Evolutionary conservation across 2,797 vertebrate genomes (phyloP), one percentile per base, ranked within the genome.

Genomic region (Enteromius mattozi): DNA sequence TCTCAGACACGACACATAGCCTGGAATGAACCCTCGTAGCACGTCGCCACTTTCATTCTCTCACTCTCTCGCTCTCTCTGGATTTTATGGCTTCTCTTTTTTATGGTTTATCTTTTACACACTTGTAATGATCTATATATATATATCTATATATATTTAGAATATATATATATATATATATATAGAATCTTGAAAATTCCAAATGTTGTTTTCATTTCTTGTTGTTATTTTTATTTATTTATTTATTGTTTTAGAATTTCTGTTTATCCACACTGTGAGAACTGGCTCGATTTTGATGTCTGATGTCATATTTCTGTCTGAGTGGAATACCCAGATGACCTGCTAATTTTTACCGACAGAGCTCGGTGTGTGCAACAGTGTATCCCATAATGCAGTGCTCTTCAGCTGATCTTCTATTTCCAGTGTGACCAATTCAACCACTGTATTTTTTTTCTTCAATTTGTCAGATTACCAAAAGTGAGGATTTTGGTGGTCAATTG

Each of bases 1-100:
- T 90, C 88, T 13, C 88, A 82, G 84, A 90, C 91, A 92, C 87
- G 86, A 90, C 89, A 88, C 89, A 91, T 88, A 81, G 91, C 92
- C 92, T 91, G 49, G 85, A 87, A 92, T 93, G 90, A 94, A 93
- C 93, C 91, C 86, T 88, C 86, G 89, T 90, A 83, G 85, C 77
- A 88, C 86, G 61, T 80, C 59, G 21, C 66, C 54, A 10, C 17
- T 21, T 21, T 56, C 45, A 54, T 66, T 56, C 78, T 74, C 59
- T 35, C 81, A 75, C 56, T 51, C 30, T 72, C 78, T 13, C n/a
- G 1, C 56, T 78, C 78, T 68, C 54, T 69, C 56, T 47, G 49
- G 35, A 54, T 61, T 59, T 63, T 5, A 45, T 10, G 59, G 13
- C 78, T 56, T 49, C 79, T 65, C 63, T 17, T 65, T 65, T 27